These are phyloP conservation scores for Dynastes tityus DNA, from an alignment of 2,888 invertebrate species.

Conservation along the genomic window DNA sequence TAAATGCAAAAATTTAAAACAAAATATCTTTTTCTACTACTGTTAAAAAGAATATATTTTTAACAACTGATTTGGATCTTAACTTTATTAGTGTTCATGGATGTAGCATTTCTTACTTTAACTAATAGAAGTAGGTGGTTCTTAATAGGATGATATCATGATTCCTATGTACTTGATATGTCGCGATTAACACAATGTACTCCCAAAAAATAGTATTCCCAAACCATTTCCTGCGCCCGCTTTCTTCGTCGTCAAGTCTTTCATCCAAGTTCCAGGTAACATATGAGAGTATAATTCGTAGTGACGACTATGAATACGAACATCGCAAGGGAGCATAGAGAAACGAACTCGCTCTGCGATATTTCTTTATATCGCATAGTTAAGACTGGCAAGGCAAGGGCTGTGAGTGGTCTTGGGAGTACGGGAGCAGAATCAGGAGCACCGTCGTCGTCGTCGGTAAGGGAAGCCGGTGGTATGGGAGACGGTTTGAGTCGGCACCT, in stretches of 20 bases:
- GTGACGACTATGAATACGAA: constrained; percentile 42
- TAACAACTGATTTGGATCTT: too few species aligned
- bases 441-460: constrained; percentile 53
- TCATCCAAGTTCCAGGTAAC: constrained; percentile 41
- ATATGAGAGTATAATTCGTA: constrained; percentile 42
- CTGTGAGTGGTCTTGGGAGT: constrained; percentile 68
- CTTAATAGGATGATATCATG: too few species aligned
- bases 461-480: constrained; percentile 46
- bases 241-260: constrained; percentile 12
- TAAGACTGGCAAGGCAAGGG: constrained; percentile 67
- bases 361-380: constrained; percentile 67
- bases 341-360: constrained; percentile 52
- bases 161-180: too few species aligned
- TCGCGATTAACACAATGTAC: background rate
- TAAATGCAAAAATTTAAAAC: too few species aligned
- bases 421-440: constrained; percentile 49
- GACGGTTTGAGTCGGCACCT: constrained; percentile 61
- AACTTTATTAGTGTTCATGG: too few species aligned
- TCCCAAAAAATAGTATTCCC: background rate
- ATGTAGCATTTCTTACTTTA: too few species aligned
- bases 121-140: too few species aligned
- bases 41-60: too few species aligned
- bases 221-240: background rate
- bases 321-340: constrained; percentile 35
- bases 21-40: too few species aligned